Evolutionary conservation across 2,888 invertebrate genomes (phyloP).

Genomic region (Ctena decussata): DNA sequence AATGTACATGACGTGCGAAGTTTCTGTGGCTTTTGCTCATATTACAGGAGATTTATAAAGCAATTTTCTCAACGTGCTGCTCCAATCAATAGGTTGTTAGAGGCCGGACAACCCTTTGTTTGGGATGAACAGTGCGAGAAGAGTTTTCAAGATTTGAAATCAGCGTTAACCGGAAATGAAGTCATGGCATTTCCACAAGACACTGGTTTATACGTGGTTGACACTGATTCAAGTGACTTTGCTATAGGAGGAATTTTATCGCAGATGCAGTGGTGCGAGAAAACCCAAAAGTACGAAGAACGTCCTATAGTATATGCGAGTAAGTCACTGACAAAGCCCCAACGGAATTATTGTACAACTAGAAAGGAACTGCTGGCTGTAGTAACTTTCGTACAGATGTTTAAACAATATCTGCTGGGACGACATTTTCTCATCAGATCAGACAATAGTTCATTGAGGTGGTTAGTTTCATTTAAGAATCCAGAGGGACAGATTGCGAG

Average conservation of each 20-base stretch:
- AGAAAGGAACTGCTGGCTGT: constrained; percentile 45
- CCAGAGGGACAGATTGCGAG: constrained; percentile 25
- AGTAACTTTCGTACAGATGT: constrained; percentile 29
- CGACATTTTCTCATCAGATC: constrained; percentile 22
- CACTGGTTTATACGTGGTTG: constrained; percentile 40
- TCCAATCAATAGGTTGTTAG: constrained; percentile 22
- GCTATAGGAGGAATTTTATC: constrained; percentile 45
- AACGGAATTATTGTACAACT: constrained; percentile 44
- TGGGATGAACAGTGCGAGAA: constrained; percentile 53
- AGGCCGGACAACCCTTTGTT: constrained; percentile 32
- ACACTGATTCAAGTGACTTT: constrained; percentile 46
- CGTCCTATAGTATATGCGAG: constrained; percentile 15
- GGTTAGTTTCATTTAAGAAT: constrained; percentile 30
- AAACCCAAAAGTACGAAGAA: not conserved
- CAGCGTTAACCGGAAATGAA: constrained; percentile 25
- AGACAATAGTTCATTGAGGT: constrained; percentile 33
- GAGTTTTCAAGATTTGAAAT: constrained; percentile 48
- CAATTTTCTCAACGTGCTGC: constrained; percentile 11
- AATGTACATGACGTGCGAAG: constrained; percentile 5
- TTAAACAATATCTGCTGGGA: constrained; percentile 33
- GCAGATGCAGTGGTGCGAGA: constrained; percentile 45
- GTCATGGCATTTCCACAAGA: constrained; percentile 50
- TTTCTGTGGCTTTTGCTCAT: constrained; percentile 44
- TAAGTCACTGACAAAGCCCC: constrained; percentile 32
- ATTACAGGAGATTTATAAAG: constrained; percentile 44